Base-by-base conservation (phyloP, 2,113 vertebrate genomes). In the Hypanus sabinus region DNA sequence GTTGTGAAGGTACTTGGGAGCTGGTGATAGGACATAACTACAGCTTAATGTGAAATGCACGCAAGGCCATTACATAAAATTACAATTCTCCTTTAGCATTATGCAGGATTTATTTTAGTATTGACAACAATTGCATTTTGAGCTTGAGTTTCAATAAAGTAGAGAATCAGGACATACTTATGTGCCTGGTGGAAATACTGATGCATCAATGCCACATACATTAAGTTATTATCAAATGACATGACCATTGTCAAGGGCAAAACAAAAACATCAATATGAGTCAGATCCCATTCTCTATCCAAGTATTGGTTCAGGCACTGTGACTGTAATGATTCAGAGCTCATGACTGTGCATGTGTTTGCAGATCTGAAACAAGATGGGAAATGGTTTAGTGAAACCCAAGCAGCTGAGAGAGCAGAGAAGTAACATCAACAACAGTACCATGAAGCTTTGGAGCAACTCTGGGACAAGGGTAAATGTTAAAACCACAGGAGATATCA, bases 311-410 rank as follows among this genome's bases (percentile, higher is more conserved):
- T 30, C 55, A 81, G 57, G 94, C n/a, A 88, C 88, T 94, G 11
- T 85, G 12, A 11, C 27, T n/a, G 0, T 75, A 94, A 8, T n/a
- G 27, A 7, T 65, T 77, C 30, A 27, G 30, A 94, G 94, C 83
- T 73, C 92, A 95, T 94, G 94, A 94, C 94, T 93, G 57, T 65
- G 9, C 14, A 36, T 94, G 94, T 62, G 94, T 55, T 30, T 75
- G 27, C 94, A 97, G 96, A 94, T 95, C 77, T 93, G 90, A 77
- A 95, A 94, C 80, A 96, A 94, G 94, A 99, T 99, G 98, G 98
- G 98, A 95, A 99, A 99, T 22, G 96, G 97, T 16, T 98, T 97
- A 0, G 95, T 97, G 96, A 99, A 98, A 95, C 97, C 97, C 62
- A 99, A 98, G 95, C 97, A 97, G 1, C 95, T 97, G 95, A 98